Evolutionary conservation across 2,888 invertebrate species (phyloP).

Genomic region (Zaprionus lineosus): DNA sequence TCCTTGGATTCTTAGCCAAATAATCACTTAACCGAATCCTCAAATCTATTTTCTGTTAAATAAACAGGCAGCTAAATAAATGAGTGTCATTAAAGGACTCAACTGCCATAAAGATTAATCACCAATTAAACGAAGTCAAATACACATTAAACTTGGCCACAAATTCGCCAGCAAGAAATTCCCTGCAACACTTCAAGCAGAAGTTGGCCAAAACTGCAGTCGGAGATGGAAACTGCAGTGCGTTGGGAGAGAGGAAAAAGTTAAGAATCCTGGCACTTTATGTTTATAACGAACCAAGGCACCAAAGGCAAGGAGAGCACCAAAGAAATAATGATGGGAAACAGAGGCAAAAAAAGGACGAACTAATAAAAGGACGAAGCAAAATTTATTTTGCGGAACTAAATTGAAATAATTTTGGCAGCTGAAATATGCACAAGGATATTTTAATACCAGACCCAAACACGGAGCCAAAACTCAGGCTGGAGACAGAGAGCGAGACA

Average conservation of each 20-base stretch:
- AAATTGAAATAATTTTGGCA: constrained; percentile 79
- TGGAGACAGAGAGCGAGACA: constrained; percentile 2
- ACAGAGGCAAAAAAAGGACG: constrained; percentile 13
- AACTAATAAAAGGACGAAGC: constrained; percentile 28
- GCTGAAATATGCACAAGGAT: constrained; percentile 70
- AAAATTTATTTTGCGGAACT: constrained; percentile 78
- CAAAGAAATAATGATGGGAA: constrained; percentile 17
- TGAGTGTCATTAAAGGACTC: no score
- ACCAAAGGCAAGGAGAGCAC: no score
- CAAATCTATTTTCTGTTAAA: no score
- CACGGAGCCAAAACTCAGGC: constrained; percentile 15
- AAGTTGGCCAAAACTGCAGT: constrained; percentile 19
- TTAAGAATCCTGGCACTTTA: constrained; percentile 47
- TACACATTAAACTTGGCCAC: no score
- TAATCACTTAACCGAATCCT: no score
- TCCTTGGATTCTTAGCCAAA: no score
- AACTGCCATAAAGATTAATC: no score
- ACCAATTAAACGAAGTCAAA: neutral
- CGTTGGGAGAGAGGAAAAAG: no score
- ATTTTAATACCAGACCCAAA: constrained; percentile 57
- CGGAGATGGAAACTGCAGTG: no score
- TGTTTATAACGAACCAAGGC: constrained; percentile 56
- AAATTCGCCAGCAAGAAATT: no score
- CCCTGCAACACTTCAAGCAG: no score
- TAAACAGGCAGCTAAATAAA: no score